Evolutionary conservation across 2,797 vertebrate genomes (phyloP), one percentile per base, ranked within the genome.

Genomic region (Scolopax bukidnonensis): DNA sequence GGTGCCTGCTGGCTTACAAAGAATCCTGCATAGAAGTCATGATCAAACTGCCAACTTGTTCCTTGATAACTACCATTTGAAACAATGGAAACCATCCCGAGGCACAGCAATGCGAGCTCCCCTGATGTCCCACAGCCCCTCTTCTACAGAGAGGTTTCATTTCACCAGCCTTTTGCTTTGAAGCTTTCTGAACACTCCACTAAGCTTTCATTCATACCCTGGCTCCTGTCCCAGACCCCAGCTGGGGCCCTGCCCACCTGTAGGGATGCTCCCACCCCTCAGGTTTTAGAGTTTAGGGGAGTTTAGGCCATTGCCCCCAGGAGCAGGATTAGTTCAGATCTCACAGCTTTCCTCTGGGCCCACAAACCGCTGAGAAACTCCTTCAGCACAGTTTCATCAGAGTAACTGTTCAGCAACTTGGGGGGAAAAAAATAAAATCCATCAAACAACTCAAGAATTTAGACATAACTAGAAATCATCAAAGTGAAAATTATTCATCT

Each of bases 71-170:
- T 32, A 59, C 30, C 2, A 14, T 6, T 8, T 23, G 32, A 59
- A 77, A 38, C 19, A 60, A 77, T 10, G 64, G 27, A 70, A 74
- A 94, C 36, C 9, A n/a, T 23, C 47, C 40, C 57, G 16, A 25
- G 10, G 18, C 14, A 15, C 6, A 1, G 40, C 48, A 27, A 1
- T 1, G 0, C 4, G 10, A 47, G 23, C 33, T 48, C 45, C 57
- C 51, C 32, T 3, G 2, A 30, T 27, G 19, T 11, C 74, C 48
- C 32, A 36, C 38, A 77, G 60, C 54, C 24, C 16, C 28, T 73
- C 12, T 56, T 32, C 48, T 23, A 17, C 0, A 1, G 53, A 40
- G 14, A 38, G 20, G 40, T 54, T 80, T 64, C 17, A 21, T 28
- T 50, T 32, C 70, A 17, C 28, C 11, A 10, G 7, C 3, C 8